Percentiles rank a stretch among this genome's conserved stretches.
Conservation (phyloP, 2,113 vertebrate species). For the Cinclus cinclus region DNA sequence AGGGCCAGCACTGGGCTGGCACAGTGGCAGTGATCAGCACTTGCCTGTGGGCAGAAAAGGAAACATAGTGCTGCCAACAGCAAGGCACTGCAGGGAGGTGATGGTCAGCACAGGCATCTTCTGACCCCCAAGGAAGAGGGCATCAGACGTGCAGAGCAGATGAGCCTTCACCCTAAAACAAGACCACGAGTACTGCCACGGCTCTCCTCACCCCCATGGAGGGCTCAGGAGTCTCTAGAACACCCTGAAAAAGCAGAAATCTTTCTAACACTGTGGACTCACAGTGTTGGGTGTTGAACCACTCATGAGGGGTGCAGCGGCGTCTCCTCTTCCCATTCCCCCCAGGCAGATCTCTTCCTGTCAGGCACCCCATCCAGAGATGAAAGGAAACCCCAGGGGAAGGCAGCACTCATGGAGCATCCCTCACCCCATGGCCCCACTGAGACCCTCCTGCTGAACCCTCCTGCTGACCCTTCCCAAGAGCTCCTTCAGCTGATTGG, state of each 20-base stretch:
- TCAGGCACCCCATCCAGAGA: background rate
- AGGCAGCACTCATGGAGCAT: accelerated
- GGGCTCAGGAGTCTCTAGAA: no score
- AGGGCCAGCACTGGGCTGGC: background rate
- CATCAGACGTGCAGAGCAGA: background rate
- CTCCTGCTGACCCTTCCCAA: background rate
- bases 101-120: background rate
- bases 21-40: background rate
- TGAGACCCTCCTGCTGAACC: background rate
- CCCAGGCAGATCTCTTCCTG: background rate
- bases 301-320: accelerated
- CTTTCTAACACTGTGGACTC: background rate
- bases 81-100: accelerated
- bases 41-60: background rate
- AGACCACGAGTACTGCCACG: accelerated
- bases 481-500: background rate
- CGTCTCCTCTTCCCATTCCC: accelerated
- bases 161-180: background rate
- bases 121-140: background rate
- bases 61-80: background rate
- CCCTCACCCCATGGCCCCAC: background rate
- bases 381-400: background rate
- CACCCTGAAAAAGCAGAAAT: background rate
- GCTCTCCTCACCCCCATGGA: accelerated
- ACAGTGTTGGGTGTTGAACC: no score